Conservation (phyloP, 2,888 invertebrate species). For the Steinernema hermaphroditum region DNA sequence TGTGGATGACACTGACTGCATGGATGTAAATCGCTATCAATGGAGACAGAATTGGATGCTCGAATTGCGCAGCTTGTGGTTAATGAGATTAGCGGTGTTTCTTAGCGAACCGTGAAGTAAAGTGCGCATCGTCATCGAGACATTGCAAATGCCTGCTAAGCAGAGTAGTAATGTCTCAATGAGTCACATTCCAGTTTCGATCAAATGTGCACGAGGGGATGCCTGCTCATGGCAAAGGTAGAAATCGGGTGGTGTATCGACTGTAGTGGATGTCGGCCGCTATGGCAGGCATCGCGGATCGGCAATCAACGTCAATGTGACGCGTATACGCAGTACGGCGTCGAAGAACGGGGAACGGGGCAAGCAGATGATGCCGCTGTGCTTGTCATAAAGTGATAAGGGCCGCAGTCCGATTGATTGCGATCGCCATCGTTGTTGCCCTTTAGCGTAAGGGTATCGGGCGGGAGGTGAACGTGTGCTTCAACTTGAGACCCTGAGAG, state of each 20-base stretch:
- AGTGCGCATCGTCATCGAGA: neutral
- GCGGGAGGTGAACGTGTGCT: neutral
- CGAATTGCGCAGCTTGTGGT: neutral
- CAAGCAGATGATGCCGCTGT: conserved; percentile 19
- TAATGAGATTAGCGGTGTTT: neutral
- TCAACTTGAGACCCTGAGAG: neutral
- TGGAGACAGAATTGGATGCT: neutral
- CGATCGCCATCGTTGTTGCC: neutral
- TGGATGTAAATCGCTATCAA: neutral
- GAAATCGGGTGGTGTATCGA: neutral
- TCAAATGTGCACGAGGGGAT: conserved; percentile 23
- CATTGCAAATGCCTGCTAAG: conserved; percentile 1
- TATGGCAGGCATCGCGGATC: neutral
- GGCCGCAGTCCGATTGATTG: conserved; percentile 3
- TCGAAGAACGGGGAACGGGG: conserved; percentile 12
- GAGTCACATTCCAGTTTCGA: conserved; percentile 28
- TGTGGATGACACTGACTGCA: neutral
- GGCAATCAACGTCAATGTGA: neutral
- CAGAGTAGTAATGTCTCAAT: conserved; percentile 4
- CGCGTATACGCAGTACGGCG: neutral
- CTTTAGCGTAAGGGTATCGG: neutral
- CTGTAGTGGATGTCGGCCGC: conserved; percentile 10
- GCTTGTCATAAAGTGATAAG: conserved; percentile 28
- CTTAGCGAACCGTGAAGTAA: neutral
- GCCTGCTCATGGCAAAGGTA: neutral